phyloP scores from a whole-genome alignment of 2,113 vertebrate genomes.

The Aldabrachelys gigantea region DNA sequence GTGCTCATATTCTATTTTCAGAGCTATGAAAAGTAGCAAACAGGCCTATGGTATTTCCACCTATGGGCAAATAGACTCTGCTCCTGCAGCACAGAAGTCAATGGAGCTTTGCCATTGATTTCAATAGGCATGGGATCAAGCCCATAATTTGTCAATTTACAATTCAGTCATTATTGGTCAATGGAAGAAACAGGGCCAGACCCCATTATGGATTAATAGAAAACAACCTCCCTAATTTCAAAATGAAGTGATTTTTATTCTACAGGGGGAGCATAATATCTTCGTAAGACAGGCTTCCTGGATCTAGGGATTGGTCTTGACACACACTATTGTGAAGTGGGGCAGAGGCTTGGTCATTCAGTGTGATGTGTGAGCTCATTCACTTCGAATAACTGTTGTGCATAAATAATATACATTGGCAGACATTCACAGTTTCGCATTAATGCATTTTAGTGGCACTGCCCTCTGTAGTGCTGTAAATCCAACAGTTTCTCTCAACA shows the following conservation, averaged over 20 bases:
- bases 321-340: not conserved
- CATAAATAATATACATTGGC: slow-evolving; percentile 64
- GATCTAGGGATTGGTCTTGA: not conserved
- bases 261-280: not conserved
- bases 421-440: slow-evolving; percentile 58
- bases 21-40: not conserved
- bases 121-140: not conserved
- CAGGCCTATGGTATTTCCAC: not conserved
- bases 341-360: slow-evolving; percentile 39
- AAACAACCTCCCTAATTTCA: not conserved
- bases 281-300: not conserved
- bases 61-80: not conserved
- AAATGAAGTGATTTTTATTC: not conserved
- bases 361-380: slow-evolving; percentile 22
- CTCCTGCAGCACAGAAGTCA: accelerated
- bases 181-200: not conserved
- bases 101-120: not conserved
- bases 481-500: slow-evolving; percentile 30
- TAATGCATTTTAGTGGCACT: slow-evolving; percentile 64
- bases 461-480: slow-evolving; percentile 53
- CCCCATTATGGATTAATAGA: not conserved
- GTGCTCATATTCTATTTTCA: slow-evolving; percentile 3
- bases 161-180: not conserved
- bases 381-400: slow-evolving; percentile 64
- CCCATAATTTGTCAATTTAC: not conserved